Percentiles rank a stretch among this genome's conserved stretches.
phyloP scores from a whole-genome alignment of 2,797 vertebrate genomes.

The Falco biarmicus region DNA sequence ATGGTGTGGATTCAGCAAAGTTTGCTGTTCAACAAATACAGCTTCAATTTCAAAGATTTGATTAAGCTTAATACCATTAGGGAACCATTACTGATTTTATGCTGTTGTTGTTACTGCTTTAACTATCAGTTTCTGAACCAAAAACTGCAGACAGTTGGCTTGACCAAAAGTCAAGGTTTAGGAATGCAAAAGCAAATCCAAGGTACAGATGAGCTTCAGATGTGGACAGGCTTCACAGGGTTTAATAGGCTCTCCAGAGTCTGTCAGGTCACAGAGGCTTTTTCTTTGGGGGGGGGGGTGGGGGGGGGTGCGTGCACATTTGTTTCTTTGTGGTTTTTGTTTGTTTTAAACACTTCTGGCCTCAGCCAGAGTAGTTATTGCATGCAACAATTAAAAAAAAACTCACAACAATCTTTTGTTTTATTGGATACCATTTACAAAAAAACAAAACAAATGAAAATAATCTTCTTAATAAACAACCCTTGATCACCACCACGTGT shows the following conservation, averaged over 20 bases:
- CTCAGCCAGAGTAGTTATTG: not conserved
- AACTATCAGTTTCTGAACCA: constrained; percentile 74
- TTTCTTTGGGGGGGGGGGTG: not conserved
- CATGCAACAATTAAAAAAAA: constrained; percentile 46
- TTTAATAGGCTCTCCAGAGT: constrained; percentile 24
- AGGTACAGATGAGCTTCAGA: constrained; percentile 75
- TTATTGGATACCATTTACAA: constrained; percentile 67
- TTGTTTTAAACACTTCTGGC: constrained; percentile 16
- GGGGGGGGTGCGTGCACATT: not conserved
- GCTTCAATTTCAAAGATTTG: constrained; percentile 74
- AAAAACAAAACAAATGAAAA: constrained; percentile 69
- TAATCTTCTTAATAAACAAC: constrained; percentile 64
- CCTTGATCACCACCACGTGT: constrained; percentile 65
- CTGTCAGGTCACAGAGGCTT: constrained; percentile 44
- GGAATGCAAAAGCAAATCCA: constrained; percentile 75
- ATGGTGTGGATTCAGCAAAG: constrained; percentile 73
- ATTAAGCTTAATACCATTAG: constrained; percentile 72
- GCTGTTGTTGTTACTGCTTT: constrained; percentile 69
- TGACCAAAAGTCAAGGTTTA: constrained; percentile 73
- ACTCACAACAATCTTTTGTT: constrained; percentile 44
- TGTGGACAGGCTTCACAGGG: constrained; percentile 53
- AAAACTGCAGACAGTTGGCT: constrained; percentile 73
- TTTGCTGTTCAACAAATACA: constrained; percentile 67
- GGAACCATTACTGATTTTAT: constrained; percentile 62
- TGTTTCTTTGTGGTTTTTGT: not conserved